Conservation (phyloP, 35 echinoderm and acorn worm species). For the Eucidaris tribuloides region DNA sequence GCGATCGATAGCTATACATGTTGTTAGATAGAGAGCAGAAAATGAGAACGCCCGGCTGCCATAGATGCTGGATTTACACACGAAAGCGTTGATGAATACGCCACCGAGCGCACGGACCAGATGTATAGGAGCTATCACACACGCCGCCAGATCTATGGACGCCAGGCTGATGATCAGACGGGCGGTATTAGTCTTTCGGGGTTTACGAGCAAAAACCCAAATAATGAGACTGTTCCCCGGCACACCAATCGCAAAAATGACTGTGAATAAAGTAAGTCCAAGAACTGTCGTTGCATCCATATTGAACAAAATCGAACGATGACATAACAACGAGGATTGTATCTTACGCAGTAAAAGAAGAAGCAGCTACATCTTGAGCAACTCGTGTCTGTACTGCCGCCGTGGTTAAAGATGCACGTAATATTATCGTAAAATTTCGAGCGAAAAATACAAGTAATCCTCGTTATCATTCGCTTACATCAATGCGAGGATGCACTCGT, state of each 20-base stretch:
- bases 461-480: no score
- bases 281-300: neutral
- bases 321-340: no score
- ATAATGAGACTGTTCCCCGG: neutral
- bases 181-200: neutral
- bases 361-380: no score
- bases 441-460: no score
- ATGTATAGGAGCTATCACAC: neutral
- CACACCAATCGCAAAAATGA: constrained; percentile 4
- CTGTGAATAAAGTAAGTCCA: neutral
- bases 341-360: no score
- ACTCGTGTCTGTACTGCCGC: no score
- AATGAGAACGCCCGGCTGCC: constrained; percentile 9
- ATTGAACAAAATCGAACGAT: no score
- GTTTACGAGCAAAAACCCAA: constrained; percentile 7
- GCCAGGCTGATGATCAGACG: neutral
- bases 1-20: neutral
- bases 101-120: neutral
- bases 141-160: neutral
- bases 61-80: constrained; percentile 13
- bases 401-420: no score
- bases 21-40: constrained; percentile 18
- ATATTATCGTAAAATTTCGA: no score
- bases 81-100: neutral
- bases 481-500: no score